Conservation (phyloP, 2,888 invertebrate genomes). For the Periphyllus acericola region DNA sequence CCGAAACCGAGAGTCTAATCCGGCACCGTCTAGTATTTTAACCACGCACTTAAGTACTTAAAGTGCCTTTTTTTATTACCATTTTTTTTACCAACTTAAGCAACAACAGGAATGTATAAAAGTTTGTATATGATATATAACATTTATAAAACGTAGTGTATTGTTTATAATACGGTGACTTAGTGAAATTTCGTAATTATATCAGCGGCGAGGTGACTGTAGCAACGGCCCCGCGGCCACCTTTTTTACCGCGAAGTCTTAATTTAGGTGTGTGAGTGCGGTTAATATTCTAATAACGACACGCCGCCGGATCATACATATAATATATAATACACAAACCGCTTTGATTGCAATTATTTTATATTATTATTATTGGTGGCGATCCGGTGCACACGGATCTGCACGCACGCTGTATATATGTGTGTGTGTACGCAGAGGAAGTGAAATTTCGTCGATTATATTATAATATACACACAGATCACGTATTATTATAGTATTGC, state of each 20-base stretch:
- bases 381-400: neutral
- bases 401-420: neutral
- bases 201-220: neutral
- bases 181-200: neutral
- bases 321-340: neutral
- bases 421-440: neutral
- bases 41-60: too few relatives aligned
- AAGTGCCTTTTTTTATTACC: too few relatives aligned
- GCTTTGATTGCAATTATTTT: neutral
- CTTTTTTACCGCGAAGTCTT: neutral
- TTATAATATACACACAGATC: conserved; percentile 5
- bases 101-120: too few relatives aligned
- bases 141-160: too few relatives aligned
- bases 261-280: neutral
- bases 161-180: too few relatives aligned
- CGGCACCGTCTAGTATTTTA: too few relatives aligned
- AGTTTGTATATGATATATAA: too few relatives aligned
- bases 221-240: neutral
- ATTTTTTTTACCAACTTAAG: too few relatives aligned
- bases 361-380: neutral
- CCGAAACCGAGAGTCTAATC: too few relatives aligned
- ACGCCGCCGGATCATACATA: neutral
- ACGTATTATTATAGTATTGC: conserved; percentile 10
- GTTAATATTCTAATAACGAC: neutral
- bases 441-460: conserved; percentile 18